A percentile compares a stretch with the other conserved stretches of the same genome.
phyloP scores from a whole-genome alignment of 23 tunicate species.

The Oikopleura vanhoeffeni region DNA sequence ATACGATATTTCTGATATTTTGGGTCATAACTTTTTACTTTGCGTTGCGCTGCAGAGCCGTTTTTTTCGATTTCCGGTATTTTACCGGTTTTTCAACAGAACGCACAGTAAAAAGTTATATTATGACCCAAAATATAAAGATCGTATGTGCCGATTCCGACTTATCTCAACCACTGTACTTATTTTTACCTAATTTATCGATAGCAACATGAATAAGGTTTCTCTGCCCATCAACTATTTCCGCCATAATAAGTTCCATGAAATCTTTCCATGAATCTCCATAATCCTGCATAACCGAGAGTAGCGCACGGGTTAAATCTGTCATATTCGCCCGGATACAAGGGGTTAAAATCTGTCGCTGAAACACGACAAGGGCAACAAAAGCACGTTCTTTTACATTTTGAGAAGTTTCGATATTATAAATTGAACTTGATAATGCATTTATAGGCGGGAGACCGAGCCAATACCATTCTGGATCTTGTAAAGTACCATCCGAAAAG shows the following conservation, averaged over 20 bases:
- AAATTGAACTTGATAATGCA: not conserved
- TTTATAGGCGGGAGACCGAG: constrained; percentile 13
- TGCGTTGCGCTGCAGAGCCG: too few species aligned
- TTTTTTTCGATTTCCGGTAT: too few species aligned
- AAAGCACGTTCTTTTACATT: not conserved
- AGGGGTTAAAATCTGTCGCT: not conserved
- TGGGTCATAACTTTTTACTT: too few species aligned
- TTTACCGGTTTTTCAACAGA: too few species aligned
- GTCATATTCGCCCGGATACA: not conserved
- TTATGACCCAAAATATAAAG: too few species aligned
- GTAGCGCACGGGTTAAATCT: not conserved
- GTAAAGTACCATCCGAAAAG: not conserved
- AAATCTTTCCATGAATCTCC: not conserved
- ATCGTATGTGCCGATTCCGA: too few species aligned
- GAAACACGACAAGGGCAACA: not conserved
- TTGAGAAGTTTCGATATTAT: not conserved
- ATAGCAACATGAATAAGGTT: not conserved
- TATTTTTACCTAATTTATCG: not conserved
- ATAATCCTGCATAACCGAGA: not conserved
- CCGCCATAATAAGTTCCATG: not conserved
- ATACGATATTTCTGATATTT: too few species aligned
- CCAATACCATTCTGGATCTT: constrained; percentile 13
- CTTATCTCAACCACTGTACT: not conserved
- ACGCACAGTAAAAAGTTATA: too few species aligned
- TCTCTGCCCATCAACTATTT: constrained; percentile 1